phyloP scores from a whole-genome alignment of 2,113 vertebrate genomes.

The Chauna torquata region DNA sequence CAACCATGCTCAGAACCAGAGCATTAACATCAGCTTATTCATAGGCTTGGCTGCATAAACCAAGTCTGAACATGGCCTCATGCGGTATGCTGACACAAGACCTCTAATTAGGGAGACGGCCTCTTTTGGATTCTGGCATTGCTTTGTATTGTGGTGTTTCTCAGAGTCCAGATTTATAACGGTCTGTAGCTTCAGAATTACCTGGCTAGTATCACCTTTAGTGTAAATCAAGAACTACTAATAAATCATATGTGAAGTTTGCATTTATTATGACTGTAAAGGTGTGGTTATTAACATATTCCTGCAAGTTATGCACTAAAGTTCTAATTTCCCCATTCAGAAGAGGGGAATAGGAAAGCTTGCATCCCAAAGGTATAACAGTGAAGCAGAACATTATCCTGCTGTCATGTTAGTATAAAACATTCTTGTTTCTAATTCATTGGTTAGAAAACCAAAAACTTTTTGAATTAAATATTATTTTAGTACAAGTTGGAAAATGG shows the following conservation, averaged over 20 bases:
- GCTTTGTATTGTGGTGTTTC: neutral
- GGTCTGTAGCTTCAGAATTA: neutral
- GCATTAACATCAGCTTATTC: neutral
- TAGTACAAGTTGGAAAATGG: neutral
- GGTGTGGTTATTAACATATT: neutral
- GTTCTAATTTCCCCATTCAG: neutral
- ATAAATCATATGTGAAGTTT: fast-evolving
- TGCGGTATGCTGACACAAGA: neutral
- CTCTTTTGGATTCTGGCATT: neutral
- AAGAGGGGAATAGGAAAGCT: neutral
- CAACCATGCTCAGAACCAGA: neutral
- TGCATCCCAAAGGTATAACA: neutral
- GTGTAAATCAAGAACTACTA: neutral
- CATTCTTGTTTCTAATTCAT: neutral
- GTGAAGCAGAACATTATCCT: neutral
- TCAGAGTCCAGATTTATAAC: neutral
- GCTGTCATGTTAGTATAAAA: neutral
- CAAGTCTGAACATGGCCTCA: neutral
- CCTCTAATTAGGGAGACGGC: neutral
- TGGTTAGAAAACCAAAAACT: fast-evolving
- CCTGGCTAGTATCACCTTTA: neutral
- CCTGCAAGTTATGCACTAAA: neutral
- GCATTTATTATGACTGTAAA: neutral
- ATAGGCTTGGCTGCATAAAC: neutral
- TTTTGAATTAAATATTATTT: neutral